Evolutionary conservation across 1,140 invertebrate genomes (phyloP).

Genomic region (Muscidifurax raptorellus): DNA sequence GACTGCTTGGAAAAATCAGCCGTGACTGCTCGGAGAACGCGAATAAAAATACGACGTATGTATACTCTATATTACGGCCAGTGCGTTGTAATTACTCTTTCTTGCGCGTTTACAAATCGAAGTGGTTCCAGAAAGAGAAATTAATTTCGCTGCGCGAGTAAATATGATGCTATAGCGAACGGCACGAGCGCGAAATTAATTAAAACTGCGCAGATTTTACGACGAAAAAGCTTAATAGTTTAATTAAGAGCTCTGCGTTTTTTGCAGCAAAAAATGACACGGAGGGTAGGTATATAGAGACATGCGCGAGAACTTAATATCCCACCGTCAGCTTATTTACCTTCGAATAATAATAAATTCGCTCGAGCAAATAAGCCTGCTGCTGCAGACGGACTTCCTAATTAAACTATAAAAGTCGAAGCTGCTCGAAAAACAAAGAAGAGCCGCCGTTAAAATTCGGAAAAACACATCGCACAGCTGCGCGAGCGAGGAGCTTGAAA

Average conservation of each 20-base stretch:
- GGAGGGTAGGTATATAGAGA: too few relatives aligned
- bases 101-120: neutral
- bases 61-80: too few relatives aligned
- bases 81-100: too few relatives aligned
- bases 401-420: neutral
- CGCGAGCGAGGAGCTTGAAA: neutral
- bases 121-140: too few relatives aligned
- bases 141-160: neutral
- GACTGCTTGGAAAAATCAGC: too few relatives aligned
- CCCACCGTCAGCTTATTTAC: neutral
- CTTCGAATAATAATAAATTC: slow-evolving; percentile 17
- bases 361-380: slow-evolving; percentile 14
- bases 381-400: neutral
- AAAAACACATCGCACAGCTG: neutral
- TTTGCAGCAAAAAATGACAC: neutral
- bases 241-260: slow-evolving; percentile 14
- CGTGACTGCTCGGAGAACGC: too few relatives aligned
- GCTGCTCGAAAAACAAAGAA: neutral
- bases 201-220: slow-evolving; percentile 12
- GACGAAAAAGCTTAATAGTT: slow-evolving; percentile 29
- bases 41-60: too few relatives aligned
- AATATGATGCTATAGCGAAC: neutral
- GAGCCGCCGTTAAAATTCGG: neutral
- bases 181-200: neutral
- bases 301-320: neutral